A percentile compares a stretch with the other conserved stretches of the same genome.
Evolutionary conservation across 2,888 invertebrate species (phyloP).

Genomic region (Nomada ruficornis): DNA sequence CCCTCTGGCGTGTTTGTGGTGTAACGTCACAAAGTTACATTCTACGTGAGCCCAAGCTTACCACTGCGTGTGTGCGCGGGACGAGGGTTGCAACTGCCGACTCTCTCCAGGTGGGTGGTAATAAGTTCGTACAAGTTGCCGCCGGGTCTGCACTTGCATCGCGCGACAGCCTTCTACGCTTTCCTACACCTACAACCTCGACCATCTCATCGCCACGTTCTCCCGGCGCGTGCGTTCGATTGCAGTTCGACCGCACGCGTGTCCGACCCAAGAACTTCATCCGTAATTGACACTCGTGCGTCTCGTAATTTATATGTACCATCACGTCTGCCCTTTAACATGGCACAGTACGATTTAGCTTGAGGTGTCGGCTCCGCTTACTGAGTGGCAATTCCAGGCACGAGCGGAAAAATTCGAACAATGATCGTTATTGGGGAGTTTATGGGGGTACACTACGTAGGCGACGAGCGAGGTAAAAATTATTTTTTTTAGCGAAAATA

Average conservation of each 20-base stretch:
- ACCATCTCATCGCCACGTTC: conserved; percentile 21
- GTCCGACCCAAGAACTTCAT: conserved; percentile 15
- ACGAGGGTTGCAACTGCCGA: conserved; percentile 62
- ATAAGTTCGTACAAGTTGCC: conserved; percentile 75
- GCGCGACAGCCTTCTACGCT: conserved; percentile 59
- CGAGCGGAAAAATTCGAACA: too few relatives aligned
- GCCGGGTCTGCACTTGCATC: conserved; percentile 55
- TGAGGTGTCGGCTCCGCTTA: too few relatives aligned
- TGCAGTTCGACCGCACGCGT: conserved; percentile 38
- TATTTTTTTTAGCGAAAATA: background rate
- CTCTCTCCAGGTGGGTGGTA: conserved; percentile 70
- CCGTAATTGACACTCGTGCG: conserved; percentile 46
- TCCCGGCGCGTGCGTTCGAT: conserved; percentile 29
- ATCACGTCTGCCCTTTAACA: background rate
- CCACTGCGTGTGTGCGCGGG: conserved; percentile 68
- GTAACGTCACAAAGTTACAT: conserved; percentile 81
- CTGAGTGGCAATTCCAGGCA: too few relatives aligned
- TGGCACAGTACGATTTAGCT: too few relatives aligned
- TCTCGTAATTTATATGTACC: conserved; percentile 1
- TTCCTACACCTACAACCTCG: background rate
- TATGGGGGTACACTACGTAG: too few relatives aligned
- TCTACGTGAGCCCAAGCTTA: conserved; percentile 71
- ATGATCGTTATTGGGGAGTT: too few relatives aligned
- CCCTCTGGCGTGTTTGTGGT: conserved; percentile 81
- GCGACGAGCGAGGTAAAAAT: background rate